Evolutionary conservation across 1,140 invertebrate species (phyloP), one percentile per base, ranked within the genome.

Genomic region (Papilio dardanus): DNA sequence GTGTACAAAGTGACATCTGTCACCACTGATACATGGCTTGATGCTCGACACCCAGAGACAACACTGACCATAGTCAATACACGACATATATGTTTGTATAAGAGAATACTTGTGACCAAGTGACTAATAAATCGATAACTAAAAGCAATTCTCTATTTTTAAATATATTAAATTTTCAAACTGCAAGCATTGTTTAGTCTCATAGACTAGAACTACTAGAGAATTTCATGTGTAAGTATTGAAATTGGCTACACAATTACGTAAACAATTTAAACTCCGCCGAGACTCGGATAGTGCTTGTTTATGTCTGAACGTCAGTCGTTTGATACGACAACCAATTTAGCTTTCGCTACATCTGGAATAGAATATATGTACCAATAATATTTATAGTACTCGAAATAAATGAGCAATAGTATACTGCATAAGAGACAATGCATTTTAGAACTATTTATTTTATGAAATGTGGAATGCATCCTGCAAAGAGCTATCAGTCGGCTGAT

Each of bases 231-330:
- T 73, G 46, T 73, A 73, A 73, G 69, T 54, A 73, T 73, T 73
- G 42, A 50, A 73, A 73, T 73, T 73, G 46, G 69, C 69, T 73
- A 58, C 28, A 54, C 69, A 54, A 54, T 73, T 73, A 73, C 46
- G 69, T 73, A 73, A 73, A 73, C 71, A 73, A 73, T 73, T 73
- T 73, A 73, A 73, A 46, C 71, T 6, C 12, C 21, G 71, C 21
- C 24, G 46, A 50, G 42, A 19, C 42, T 71, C 14, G 28, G 28
- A n/a, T 50, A 30, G 68, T 46, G 37, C 68, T 46, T 46, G 37
- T 46, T 71, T 71, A 71, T 71, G 37, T 42, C 37, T 68, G 37
- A 42, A 46, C 24, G 68, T 71, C 69, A 71, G 69, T 71, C 19
- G 69, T 16, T 71, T 28, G 69, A 50, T 14, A 71, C 69, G 69